A percentile compares a stretch with the other conserved stretches of the same genome.
These are phyloP conservation scores for Lepidochrysops patricia DNA, from an alignment of 2,888 invertebrate species.

Conservation along the genomic window DNA sequence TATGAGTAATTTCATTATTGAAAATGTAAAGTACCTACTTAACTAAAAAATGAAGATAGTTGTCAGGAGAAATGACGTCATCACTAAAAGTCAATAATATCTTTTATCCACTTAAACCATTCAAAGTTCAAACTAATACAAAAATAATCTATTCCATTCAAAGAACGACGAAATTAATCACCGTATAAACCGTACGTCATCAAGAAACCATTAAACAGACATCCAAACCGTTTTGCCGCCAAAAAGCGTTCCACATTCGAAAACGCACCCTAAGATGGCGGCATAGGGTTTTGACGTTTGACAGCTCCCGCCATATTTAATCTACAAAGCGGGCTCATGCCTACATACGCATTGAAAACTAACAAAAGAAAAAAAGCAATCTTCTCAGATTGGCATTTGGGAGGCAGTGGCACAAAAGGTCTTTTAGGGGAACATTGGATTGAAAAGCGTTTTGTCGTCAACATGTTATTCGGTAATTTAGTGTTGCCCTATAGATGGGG, in stretches of 20 bases:
- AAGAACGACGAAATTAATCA: slow-evolving; percentile 49
- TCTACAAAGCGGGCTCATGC: slow-evolving; percentile 62
- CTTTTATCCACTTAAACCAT: background rate
- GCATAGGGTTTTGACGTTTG: slow-evolving; percentile 23
- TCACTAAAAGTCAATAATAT: background rate
- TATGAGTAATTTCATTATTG: no score
- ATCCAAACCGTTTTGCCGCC: slow-evolving; percentile 31
- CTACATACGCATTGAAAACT: slow-evolving; percentile 69
- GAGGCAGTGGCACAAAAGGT: slow-evolving; percentile 50
- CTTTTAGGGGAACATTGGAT: slow-evolving; percentile 58
- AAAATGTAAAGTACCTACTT: no score
- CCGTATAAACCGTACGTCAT: slow-evolving; percentile 50
- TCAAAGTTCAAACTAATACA: slow-evolving; percentile 1
- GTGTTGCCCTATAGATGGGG: slow-evolving; percentile 65
- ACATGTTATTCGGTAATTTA: slow-evolving; percentile 73
- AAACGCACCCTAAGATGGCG: slow-evolving; percentile 23
- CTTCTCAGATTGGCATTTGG: slow-evolving; percentile 71
- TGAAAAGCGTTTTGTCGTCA: slow-evolving; percentile 72
- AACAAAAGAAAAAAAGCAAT: slow-evolving; percentile 75
- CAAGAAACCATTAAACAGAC: slow-evolving; percentile 72
- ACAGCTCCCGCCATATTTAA: slow-evolving; percentile 55
- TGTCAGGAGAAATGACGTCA: no score
- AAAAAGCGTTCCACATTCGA: slow-evolving; percentile 22
- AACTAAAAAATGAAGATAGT: no score
- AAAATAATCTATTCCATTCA: slow-evolving; percentile 3